These are phyloP conservation scores for Drosophila melanica DNA, from an alignment of 1,140 invertebrate genomes.

Conservation along the genomic window DNA sequence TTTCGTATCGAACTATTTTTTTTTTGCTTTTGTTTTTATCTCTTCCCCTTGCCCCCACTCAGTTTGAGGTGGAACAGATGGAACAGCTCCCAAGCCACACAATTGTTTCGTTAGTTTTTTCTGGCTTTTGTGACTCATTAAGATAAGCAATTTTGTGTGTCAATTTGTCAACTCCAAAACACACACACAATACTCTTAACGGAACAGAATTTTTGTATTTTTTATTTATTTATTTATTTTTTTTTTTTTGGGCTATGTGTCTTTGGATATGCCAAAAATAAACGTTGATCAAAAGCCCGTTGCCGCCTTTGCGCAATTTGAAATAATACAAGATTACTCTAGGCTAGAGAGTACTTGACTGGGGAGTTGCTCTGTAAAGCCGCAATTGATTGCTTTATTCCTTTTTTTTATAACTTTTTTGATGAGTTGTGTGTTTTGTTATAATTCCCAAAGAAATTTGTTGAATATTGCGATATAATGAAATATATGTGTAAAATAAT, in stretches of 20 bases:
- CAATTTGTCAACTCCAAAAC: conserved; percentile 70
- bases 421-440: too few species aligned
- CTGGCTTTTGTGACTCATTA: conserved; percentile 61
- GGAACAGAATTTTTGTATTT: conserved; percentile 9
- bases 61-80: conserved; percentile 3
- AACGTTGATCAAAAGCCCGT: conserved; percentile 41
- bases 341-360: not conserved
- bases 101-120: conserved; percentile 6
- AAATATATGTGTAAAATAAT: too few species aligned
- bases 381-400: too few species aligned
- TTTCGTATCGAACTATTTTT: not conserved
- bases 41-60: not conserved
- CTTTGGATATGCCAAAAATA: conserved; percentile 30
- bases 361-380: not conserved
- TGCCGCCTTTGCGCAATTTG: conserved; percentile 32
- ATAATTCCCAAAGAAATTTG: too few species aligned
- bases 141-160: conserved; percentile 76
- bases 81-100: conserved; percentile 7
- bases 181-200: conserved; percentile 33
- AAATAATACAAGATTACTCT: conserved; percentile 12
- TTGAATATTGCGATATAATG: too few species aligned
- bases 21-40: not conserved
- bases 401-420: too few species aligned
- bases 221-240: not conserved
- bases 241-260: conserved; percentile 7